Base-by-base conservation (phyloP, 2,113 vertebrate species). In the Burhinus oedicnemus region DNA sequence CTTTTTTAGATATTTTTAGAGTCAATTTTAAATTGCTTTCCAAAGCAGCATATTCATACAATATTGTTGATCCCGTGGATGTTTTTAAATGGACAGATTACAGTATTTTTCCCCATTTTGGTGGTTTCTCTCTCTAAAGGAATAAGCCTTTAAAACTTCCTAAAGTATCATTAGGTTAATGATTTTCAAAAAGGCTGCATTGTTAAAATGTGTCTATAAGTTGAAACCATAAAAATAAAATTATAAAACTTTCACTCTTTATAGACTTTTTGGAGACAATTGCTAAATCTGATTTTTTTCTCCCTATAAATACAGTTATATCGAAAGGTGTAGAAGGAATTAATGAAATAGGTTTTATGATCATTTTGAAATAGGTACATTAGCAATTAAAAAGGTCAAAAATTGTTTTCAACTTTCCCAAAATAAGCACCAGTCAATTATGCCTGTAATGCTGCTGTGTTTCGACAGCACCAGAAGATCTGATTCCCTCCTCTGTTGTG, bases 11-110 rank as follows among this genome's bases (percentile, higher is more conserved):
- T 75, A 22, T 38, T 76, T 95, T 96, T 66, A 70, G 57, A 64
- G 78, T 92, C 64, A 88, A 38, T 58, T 92, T 90, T 84, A 83
- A 89, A 91, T 91, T 96, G 74, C 93, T 95, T 95, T 86, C 44
- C 57, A 95, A 93, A 91, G 65, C 54, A 91, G 76, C 75, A 38
- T 68, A 61, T 94, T 94, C 44, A 52, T 61, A 17, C 77, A 75
- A 29, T 49, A 16, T 11, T 81, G 57, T 90, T 84, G 42, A 88
- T 96, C 51, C 75, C 34, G 13, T 81, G 44, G 29, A 8, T 52
- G 19, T 72, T 80, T 84, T 89, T 86, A 77, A 87, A 55, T 68
- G 75, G 87, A 91, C 52, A 92, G 64, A 91, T 96, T 89, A 36
- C 9, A 21, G 5, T 69, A 30, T 15, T 54, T 90, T 86, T 23